phyloP scores from a whole-genome alignment of 2,113 vertebrate genomes.

The Clarias macrocephalus region DNA sequence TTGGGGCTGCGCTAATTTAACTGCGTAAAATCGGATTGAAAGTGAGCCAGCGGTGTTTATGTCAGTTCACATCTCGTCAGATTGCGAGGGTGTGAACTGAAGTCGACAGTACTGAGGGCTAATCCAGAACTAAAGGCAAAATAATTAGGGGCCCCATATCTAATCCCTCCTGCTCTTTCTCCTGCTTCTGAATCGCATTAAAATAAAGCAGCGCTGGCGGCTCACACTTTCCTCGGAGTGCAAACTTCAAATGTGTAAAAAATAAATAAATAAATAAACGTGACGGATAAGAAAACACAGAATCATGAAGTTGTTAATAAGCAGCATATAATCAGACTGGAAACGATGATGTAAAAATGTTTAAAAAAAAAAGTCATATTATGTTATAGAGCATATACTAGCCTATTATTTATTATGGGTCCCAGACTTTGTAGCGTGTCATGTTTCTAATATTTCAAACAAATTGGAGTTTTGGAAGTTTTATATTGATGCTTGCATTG shows the following conservation, averaged over 20 bases:
- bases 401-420: not conserved
- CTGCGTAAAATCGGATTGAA: constrained; percentile 85
- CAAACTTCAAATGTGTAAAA: not conserved
- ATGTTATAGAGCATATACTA: not conserved
- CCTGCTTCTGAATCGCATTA: constrained; percentile 72
- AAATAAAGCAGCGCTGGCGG: constrained; percentile 49
- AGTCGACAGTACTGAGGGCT: constrained; percentile 81
- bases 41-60: constrained; percentile 84
- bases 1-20: constrained; percentile 77
- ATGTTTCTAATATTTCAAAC: not conserved
- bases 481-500: not conserved
- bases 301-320: not conserved
- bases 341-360: not conserved
- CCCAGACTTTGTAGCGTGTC: not conserved
- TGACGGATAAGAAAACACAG: constrained; percentile 6
- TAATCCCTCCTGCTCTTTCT: constrained; percentile 84
- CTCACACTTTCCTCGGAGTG: constrained; percentile 31
- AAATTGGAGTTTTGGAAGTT: not conserved
- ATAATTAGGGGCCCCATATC: constrained; percentile 85
- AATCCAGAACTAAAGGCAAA: constrained; percentile 90
- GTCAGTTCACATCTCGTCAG: constrained; percentile 88
- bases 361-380: not conserved
- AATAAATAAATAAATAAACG: not conserved
- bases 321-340: not conserved
- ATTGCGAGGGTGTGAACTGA: constrained; percentile 71